Evolutionary conservation across 2,113 vertebrate species (phyloP), one percentile per base, ranked within the genome.

Genomic region (Pholis gunnellus): DNA sequence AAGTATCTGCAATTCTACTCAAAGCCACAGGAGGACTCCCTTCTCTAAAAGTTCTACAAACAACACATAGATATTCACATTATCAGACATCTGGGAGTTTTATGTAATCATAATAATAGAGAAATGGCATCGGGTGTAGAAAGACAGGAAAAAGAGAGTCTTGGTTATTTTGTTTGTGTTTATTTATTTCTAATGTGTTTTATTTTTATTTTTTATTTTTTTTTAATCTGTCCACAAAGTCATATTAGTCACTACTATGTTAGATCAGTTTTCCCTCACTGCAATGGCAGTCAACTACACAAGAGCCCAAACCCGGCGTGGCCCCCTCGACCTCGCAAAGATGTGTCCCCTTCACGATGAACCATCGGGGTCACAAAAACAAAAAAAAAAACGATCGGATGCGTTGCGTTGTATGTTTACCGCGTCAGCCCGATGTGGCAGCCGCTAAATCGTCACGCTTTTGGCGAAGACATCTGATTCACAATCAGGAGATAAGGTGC

Each of bases 221-320:
- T 72, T 81, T 89, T 79, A 69, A 93, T 93, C 91, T 95, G 92
- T 95, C 92, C 93, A 96, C 94, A 94, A 91, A 95, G 93, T 95
- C 94, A 95, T 96, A 95, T 96, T 95, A 96, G 93, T 95, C 94
- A 95, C 95, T 95, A 95, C 95, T 94, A 95, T 95, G 94, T 96
- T 96, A 96, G 94, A 91, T 95, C 91, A 95, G 88, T 90, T 94
- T 94, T 92, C 93, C 95, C 93, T 94, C 93, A 94, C 95, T 95
- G 95, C 94, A 95, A 94, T 94, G 94, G 94, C 95, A 95, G 95
- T 94, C 89, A 93, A 91, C 95, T 95, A 96, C 94, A 91, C 88
- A 82, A 95, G 94, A 95, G 93, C 91, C 84, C 93, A 94, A 95
- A 95, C 94, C 90, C 86, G 84, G 82, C 89, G 42, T 70, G 88